Evolutionary conservation across 2,113 vertebrate species (phyloP), one percentile per base, ranked within the genome.

Genomic region (Neopipo cinnamomea): DNA sequence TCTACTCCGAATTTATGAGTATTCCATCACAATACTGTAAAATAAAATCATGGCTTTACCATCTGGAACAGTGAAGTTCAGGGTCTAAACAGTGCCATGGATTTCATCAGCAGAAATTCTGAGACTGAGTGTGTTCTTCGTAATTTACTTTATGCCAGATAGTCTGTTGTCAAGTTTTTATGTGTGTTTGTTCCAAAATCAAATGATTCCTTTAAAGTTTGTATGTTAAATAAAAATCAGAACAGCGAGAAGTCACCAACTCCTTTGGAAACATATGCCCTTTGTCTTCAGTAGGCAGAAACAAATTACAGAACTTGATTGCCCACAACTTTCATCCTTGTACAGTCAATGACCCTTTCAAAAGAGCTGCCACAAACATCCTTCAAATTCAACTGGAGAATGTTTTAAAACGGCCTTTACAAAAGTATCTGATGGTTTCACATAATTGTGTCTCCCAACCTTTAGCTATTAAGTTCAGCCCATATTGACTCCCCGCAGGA

Each of bases 331-430:
- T 89, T 90, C 79, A 92, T 76, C 50, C 88, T 92, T 80, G 75
- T 85, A 88, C 50, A 90, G 41, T 49, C 91, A 95, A 70, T 83
- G 94, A 94, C 90, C 90, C 79, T 88, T 96, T 92, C 75, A 73
- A 85, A 92, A 78, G 58, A 33, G 55, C 65, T 87, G 88, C 81
- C 78, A 65, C 81, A 85, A 93, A 90, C 79, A 91, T 93, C 76
- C 82, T 83, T 90, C 25, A 9, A 77, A 88, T 80, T 91, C 85
- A 74, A 11, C 8, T 24, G n/a, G 25, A 83, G 46, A 85, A n/a
- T 47, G 28, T 75, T 95, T 85, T 68, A 85, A 82, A 97, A 88
- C 58, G 44, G 58, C 52, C 83, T 96, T 88, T 79, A 88, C 53
- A 68, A 24, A 89, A 85, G 62, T 20, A n/a, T 76, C 41, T 88